Evolutionary conservation across 1,140 invertebrate genomes (phyloP).

Genomic region (Lethrus apterus): DNA sequence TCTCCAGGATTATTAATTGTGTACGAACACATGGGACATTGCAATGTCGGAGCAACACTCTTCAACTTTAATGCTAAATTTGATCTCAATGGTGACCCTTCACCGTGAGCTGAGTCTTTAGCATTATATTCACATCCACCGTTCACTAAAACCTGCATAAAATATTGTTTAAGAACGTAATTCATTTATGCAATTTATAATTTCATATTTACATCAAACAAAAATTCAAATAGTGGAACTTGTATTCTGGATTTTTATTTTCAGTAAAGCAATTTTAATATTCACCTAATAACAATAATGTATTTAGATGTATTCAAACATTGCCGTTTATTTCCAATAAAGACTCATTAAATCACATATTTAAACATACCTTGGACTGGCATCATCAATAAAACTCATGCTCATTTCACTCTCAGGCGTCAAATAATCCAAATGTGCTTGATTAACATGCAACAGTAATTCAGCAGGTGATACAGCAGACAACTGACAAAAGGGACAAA

Average conservation of each 20-base stretch:
- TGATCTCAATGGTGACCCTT: slow-evolving; percentile 54
- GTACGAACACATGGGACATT: slow-evolving; percentile 74
- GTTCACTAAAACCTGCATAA: slow-evolving; percentile 34
- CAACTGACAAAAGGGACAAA: slow-evolving; percentile 76
- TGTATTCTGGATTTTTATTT: no score
- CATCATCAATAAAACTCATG: slow-evolving; percentile 56
- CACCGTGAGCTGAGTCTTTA: slow-evolving; percentile 43
- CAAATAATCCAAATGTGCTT: slow-evolving; percentile 70
- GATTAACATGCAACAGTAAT: slow-evolving; percentile 71
- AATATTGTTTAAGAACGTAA: no score
- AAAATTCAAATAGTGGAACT: no score
- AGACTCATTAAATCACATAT: no score
- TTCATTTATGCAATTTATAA: no score
- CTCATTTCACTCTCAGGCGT: slow-evolving; percentile 57
- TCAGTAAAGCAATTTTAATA: no score
- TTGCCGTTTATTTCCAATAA: no score
- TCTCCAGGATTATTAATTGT: slow-evolving; percentile 63
- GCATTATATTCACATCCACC: slow-evolving; percentile 36
- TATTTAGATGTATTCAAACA: no score
- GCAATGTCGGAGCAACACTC: slow-evolving; percentile 44
- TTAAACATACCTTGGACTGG: slow-evolving; percentile 55
- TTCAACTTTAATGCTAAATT: slow-evolving; percentile 57
- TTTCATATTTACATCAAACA: no score
- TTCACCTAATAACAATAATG: no score
- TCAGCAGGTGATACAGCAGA: slow-evolving; percentile 62